A percentile compares a stretch with the other conserved stretches of the same genome.
phyloP scores from a whole-genome alignment of 2,888 invertebrate genomes.

The Priapulus caudatus region DNA sequence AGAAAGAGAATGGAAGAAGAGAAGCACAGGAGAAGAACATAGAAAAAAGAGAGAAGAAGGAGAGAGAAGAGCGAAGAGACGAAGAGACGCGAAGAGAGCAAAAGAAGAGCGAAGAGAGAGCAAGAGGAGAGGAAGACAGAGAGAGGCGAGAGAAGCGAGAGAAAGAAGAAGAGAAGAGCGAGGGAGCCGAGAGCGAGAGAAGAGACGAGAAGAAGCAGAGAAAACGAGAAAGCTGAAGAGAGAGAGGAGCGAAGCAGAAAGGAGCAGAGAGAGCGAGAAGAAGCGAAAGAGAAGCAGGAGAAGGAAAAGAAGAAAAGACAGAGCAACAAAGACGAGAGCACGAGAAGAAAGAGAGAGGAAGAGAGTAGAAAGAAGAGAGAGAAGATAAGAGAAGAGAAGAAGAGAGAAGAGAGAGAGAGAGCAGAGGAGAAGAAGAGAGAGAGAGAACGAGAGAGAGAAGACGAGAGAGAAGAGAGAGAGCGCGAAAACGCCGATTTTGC shows the following conservation, averaged over 20 bases:
- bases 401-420: conserved; percentile 14
- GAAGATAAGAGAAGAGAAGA: conserved; percentile 14
- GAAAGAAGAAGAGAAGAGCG: conserved; percentile 13
- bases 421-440: conserved; percentile 10
- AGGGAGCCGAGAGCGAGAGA: not conserved
- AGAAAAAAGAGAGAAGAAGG: not conserved
- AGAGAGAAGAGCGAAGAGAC: conserved; percentile 13
- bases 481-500: no score
- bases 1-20: conserved; percentile 6
- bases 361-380: conserved; percentile 9
- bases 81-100: conserved; percentile 13
- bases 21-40: conserved; percentile 12
- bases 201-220: conserved; percentile 9
- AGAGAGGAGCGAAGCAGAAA: no score
- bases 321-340: conserved; percentile 12
- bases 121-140: conserved; percentile 8
- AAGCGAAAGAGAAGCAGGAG: no score
- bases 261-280: no score
- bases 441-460: conserved; percentile 9
- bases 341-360: not conserved
- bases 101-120: conserved; percentile 12
- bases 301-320: conserved; percentile 11
- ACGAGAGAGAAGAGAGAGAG: conserved; percentile 12
- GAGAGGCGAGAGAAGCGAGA: conserved; percentile 6
- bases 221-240: conserved; percentile 14